Percentiles rank a stretch among this genome's conserved stretches.
Evolutionary conservation across 2,113 vertebrate species (phyloP).

Genomic region (Entomyzon cyanotis): DNA sequence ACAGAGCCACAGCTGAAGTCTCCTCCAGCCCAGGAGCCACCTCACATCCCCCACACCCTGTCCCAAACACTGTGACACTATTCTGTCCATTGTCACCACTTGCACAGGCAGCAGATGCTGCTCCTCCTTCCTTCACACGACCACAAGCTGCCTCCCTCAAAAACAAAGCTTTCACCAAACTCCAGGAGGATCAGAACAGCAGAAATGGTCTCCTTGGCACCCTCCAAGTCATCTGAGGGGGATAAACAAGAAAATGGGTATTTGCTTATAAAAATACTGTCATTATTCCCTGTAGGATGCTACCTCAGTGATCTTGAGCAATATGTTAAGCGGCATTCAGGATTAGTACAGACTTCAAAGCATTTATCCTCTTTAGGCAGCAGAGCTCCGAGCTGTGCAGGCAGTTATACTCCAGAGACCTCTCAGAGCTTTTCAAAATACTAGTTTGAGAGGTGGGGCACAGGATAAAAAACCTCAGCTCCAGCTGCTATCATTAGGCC

Average conservation of each 20-base stretch:
- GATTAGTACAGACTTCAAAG: slow-evolving; percentile 59
- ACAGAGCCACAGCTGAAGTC: neutral
- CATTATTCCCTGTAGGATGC: neutral
- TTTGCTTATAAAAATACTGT: neutral
- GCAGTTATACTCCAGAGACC: slow-evolving; percentile 29
- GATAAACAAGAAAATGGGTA: neutral
- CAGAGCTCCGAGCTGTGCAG: neutral
- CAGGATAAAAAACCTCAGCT: neutral
- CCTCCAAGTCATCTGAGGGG: neutral
- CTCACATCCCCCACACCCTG: accelerated
- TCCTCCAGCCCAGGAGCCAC: neutral
- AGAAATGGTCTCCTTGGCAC: neutral
- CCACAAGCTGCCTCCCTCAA: neutral
- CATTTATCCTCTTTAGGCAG: slow-evolving; percentile 39
- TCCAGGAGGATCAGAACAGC: neutral
- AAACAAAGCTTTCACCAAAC: neutral
- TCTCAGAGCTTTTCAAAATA: slow-evolving; percentile 41
- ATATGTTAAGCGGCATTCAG: neutral
- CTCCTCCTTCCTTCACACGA: neutral
- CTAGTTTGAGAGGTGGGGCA: slow-evolving; percentile 54
- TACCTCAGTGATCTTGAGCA: neutral
- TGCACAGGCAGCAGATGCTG: neutral
- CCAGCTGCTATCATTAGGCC: neutral
- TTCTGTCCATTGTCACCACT: accelerated
- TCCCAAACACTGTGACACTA: accelerated